Conservation (phyloP, 2,113 vertebrate genomes). For the Chloropsis cyanopogon region DNA sequence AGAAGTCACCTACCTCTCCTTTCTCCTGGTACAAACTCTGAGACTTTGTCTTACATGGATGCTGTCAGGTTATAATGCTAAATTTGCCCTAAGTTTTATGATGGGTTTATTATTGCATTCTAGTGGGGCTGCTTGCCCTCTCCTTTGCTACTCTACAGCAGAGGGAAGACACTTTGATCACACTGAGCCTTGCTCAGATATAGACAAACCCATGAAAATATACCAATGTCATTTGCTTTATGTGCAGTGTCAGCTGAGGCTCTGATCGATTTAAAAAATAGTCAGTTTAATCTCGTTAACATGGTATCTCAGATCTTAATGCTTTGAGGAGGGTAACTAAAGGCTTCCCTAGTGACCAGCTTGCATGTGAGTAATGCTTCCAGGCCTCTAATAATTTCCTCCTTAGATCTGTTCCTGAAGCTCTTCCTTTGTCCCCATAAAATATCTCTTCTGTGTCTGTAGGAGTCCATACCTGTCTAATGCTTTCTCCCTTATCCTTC, state of each 20-base stretch:
- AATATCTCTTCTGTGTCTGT: neutral
- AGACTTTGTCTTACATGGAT: neutral
- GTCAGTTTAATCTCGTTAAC: conserved; percentile 20
- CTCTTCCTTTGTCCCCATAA: neutral
- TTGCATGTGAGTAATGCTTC: neutral
- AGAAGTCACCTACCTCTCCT: neutral
- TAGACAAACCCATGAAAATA: neutral
- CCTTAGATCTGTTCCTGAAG: neutral
- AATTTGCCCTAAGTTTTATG: neutral
- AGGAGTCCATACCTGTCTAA: neutral
- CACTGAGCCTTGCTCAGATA: neutral
- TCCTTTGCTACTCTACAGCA: neutral
- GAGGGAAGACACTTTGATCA: neutral
- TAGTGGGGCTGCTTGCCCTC: neutral
- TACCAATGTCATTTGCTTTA: neutral
- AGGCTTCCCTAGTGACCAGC: neutral
- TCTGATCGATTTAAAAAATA: neutral
- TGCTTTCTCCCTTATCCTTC: neutral
- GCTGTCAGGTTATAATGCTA: neutral
- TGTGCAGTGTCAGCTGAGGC: neutral
- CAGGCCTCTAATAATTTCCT: neutral
- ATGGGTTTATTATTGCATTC: neutral
- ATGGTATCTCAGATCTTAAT: conserved; percentile 1
- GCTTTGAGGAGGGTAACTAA: conserved; percentile 21
- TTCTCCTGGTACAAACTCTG: neutral